These are phyloP conservation scores for Herminia tarsipennalis DNA, from an alignment of 2,888 invertebrate genomes.

Conservation along the genomic window DNA sequence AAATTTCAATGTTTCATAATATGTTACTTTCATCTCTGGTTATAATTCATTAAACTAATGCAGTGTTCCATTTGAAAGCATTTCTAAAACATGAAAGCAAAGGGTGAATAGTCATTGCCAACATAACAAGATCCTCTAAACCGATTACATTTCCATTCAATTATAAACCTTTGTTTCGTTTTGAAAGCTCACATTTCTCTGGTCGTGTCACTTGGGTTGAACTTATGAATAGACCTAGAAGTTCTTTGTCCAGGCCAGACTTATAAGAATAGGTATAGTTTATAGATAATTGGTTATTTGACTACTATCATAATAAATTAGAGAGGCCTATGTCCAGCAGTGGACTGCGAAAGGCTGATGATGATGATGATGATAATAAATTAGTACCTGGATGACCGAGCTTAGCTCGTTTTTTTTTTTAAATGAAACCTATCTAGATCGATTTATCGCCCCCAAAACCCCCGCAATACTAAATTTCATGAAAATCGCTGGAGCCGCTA, in stretches of 20 bases:
- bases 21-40: slow-evolving; percentile 11
- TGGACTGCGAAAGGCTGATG: too few species aligned
- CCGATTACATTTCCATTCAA: slow-evolving; percentile 40
- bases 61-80: slow-evolving; percentile 14
- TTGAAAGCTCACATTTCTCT: slow-evolving; percentile 44
- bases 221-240: slow-evolving; percentile 52
- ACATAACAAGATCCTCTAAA: slow-evolving; percentile 47
- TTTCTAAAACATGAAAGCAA: slow-evolving; percentile 47
- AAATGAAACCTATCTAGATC: too few species aligned
- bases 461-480: too few species aligned
- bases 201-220: slow-evolving; percentile 48
- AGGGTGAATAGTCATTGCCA: slow-evolving; percentile 53
- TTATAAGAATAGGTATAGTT: slow-evolving; percentile 47
- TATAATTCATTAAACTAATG: slow-evolving; percentile 25
- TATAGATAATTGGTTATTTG: slow-evolving; percentile 47
- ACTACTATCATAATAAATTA: too few species aligned
- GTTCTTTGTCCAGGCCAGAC: slow-evolving; percentile 50
- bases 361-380: too few species aligned
- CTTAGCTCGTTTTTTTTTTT: too few species aligned
- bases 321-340: too few species aligned
- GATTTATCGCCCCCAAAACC: too few species aligned
- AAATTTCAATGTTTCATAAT: slow-evolving; percentile 2
- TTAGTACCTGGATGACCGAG: too few species aligned
- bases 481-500: too few species aligned
- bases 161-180: slow-evolving; percentile 21